These are phyloP conservation scores for Tromatobia lineatoria DNA, from an alignment of 2,888 invertebrate species.

Conservation along the genomic window DNA sequence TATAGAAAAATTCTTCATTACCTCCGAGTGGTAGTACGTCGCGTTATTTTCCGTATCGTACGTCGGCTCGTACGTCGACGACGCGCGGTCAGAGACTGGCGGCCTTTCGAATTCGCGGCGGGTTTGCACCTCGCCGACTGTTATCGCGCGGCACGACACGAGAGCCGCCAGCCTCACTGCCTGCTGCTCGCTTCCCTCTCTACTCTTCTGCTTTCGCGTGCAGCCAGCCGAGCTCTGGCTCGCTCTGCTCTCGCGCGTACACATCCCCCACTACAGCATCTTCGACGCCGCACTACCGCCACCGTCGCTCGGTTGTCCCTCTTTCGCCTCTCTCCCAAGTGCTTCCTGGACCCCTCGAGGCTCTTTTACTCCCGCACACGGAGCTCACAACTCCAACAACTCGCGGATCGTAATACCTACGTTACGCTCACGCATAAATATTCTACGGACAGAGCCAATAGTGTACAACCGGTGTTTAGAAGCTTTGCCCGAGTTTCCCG, in stretches of 20 bases:
- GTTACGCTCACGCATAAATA: conserved; percentile 55
- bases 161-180: conserved; percentile 62
- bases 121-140: conserved; percentile 83
- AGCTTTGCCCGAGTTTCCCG: background rate
- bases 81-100: conserved; percentile 83
- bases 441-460: conserved; percentile 23
- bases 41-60: conserved; percentile 44
- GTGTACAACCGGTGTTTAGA: background rate
- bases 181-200: conserved; percentile 25
- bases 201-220: conserved; percentile 55
- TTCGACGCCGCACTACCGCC: conserved; percentile 29
- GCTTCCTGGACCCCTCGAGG: conserved; percentile 50
- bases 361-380: conserved; percentile 56
- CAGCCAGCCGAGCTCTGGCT: conserved; percentile 34
- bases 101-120: conserved; percentile 83
- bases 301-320: conserved; percentile 37
- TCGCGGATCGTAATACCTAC: conserved; percentile 28
- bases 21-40: conserved; percentile 46
- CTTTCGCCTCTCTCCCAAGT: conserved; percentile 34
- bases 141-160: conserved; percentile 75
- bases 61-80: conserved; percentile 76
- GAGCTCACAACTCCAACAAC: conserved; percentile 21
- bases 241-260: conserved; percentile 65
- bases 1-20: conserved; percentile 48
- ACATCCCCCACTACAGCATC: conserved; percentile 58